Percentiles rank a stretch among this genome's conserved stretches.
These are phyloP conservation scores for Dugesia japonica DNA, from an alignment of 2,888 invertebrate species.

Conservation along the genomic window DNA sequence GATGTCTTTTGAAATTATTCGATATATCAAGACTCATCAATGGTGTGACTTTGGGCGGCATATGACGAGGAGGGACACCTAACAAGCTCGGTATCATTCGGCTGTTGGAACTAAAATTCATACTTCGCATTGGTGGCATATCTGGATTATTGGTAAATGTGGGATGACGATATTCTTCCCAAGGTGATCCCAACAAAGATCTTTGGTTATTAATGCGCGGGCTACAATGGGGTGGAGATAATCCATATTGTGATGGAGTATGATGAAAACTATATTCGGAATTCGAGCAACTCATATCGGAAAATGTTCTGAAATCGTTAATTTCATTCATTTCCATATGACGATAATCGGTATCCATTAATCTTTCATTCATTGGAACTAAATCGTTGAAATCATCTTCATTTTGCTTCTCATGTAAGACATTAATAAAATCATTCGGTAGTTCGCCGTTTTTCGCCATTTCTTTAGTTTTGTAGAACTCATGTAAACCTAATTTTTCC, in stretches of 20 bases:
- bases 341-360: neutral
- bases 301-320: neutral
- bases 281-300: neutral
- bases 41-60: neutral
- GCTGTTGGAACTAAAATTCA: neutral
- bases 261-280: neutral
- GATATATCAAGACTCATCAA: neutral
- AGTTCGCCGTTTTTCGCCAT: neutral
- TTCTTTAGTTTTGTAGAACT: conserved; percentile 89
- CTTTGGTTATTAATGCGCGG: neutral
- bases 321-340: neutral
- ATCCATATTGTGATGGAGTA: neutral
- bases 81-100: neutral
- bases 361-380: neutral
- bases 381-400: neutral
- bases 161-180: neutral
- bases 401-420: neutral
- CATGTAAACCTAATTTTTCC: conserved; percentile 89
- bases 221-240: neutral
- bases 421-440: neutral
- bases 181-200: neutral
- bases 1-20: neutral
- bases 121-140: neutral
- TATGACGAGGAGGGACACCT: neutral
- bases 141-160: neutral